Base-by-base conservation (phyloP, 1,140 invertebrate genomes). In the Bombus superbus region DNA sequence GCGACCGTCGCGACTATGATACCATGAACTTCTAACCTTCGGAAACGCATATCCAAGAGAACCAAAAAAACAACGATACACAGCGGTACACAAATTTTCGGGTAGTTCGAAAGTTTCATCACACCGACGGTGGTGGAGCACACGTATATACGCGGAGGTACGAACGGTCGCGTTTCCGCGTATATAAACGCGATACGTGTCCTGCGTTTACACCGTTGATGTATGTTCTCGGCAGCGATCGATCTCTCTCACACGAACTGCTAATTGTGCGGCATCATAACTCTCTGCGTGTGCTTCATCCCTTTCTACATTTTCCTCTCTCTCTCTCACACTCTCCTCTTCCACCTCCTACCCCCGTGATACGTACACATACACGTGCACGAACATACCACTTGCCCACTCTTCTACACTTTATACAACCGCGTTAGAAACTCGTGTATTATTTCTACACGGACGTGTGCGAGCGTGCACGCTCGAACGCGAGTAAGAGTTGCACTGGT, bases 221-320 rank as follows among this genome's bases (percentile, higher is more conserved):
- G 93, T 94, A 95, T 95, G 94, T 95, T 93, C 92, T 91, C 92
- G 90, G 88, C 91, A 91, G 90, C 94, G 92, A 95, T 95, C 95
- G 94, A 95, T 95, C 95, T 95, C 94, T 94, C 94, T 94, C 94
- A 94, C 94, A 94, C 94, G 93, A 95, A 93, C 94, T 94, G 95
- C 94, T 95, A 95, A 95, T 95, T 95, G 94, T 94, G 92, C 92
- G 92, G 93, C 94, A 93, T 95, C 95, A 95, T 95, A 95, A 95
- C 91, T 95, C 94, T 95, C 94, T 88, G 86, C 72, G 81, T 62
- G 86, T 78, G 78, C 83, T 79, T 86, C 90, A 83, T 82, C 89
- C 89, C 89, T 68, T 72, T 74, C 59, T 69, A 18, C 11, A 64
- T 18, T 13, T 53, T 1, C 15, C 42, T 25, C 32, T 53, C 25